Evolutionary conservation across 1,140 invertebrate species (phyloP).

Genomic region (Rhagoletis pomonella): DNA sequence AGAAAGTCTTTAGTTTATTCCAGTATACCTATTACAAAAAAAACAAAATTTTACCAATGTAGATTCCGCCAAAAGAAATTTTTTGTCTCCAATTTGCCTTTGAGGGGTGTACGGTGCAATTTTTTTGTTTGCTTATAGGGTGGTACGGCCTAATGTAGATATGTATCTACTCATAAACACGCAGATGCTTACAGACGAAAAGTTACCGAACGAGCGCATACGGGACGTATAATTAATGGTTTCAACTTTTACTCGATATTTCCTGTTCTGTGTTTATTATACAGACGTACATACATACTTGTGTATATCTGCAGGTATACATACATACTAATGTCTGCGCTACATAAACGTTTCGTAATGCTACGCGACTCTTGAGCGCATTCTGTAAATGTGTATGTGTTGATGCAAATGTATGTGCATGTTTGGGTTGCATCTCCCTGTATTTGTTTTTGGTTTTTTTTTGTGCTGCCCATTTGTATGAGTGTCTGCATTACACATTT

Average conservation of each 20-base stretch:
- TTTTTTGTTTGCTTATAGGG: too few species aligned
- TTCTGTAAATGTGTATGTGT: background rate
- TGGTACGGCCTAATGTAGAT: background rate
- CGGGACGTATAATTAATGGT: constrained; percentile 51
- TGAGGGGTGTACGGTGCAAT: too few species aligned
- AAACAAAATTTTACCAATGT: too few species aligned
- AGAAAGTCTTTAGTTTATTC: too few species aligned
- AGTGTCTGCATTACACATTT: background rate
- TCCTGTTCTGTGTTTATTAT: constrained; percentile 29
- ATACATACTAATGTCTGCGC: background rate
- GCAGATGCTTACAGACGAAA: constrained; percentile 12
- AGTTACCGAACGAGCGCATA: constrained; percentile 28
- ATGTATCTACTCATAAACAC: background rate
- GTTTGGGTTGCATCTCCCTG: background rate
- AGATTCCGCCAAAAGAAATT: too few species aligned
- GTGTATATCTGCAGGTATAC: background rate
- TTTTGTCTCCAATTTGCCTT: too few species aligned
- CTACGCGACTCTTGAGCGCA: background rate
- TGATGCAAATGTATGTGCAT: background rate
- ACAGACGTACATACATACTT: background rate
- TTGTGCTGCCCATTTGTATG: background rate
- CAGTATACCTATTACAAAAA: too few species aligned
- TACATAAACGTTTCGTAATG: background rate
- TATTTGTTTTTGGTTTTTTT: background rate
- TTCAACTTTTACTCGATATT: constrained; percentile 52